Percentiles rank a stretch among this genome's conserved stretches.
phyloP scores from a whole-genome alignment of 2,888 invertebrate species.

The Cynaeus angustus region DNA sequence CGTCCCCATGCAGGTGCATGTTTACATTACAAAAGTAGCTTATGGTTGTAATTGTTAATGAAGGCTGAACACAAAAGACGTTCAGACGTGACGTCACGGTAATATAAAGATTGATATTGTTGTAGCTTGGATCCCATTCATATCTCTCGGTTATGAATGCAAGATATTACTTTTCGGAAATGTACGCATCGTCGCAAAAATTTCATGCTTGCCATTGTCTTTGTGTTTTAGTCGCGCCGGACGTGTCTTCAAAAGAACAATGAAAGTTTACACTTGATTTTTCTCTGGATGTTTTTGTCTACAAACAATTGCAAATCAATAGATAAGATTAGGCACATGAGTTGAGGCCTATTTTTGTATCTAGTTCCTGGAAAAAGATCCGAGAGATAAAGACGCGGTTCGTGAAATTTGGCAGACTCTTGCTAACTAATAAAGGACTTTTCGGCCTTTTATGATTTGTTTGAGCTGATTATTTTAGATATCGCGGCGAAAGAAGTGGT shows the following conservation, averaged over 20 bases:
- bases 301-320: constrained; percentile 21
- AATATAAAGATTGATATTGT: constrained; percentile 55
- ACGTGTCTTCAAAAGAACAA: constrained; percentile 46
- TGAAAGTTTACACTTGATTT: constrained; percentile 8
- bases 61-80: constrained; percentile 42
- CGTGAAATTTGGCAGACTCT: constrained; percentile 32
- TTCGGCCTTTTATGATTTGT: constrained; percentile 43
- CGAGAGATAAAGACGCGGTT: constrained; percentile 7
- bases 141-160: constrained; percentile 50
- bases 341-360: not conserved
- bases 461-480: constrained; percentile 43
- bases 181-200: constrained; percentile 50
- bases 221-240: constrained; percentile 41
- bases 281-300: constrained; percentile 9
- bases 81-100: constrained; percentile 55
- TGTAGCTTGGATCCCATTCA: constrained; percentile 49
- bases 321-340: constrained; percentile 15
- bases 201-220: constrained; percentile 44
- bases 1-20: constrained; percentile 36
- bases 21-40: constrained; percentile 47
- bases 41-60: constrained; percentile 39
- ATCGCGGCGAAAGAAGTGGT: constrained; percentile 30
- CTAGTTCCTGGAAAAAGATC: constrained; percentile 3
- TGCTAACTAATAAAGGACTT: constrained; percentile 35
- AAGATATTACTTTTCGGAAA: constrained; percentile 51